Conservation (phyloP, 2,888 invertebrate species). For the Drosophila differens region DNA sequence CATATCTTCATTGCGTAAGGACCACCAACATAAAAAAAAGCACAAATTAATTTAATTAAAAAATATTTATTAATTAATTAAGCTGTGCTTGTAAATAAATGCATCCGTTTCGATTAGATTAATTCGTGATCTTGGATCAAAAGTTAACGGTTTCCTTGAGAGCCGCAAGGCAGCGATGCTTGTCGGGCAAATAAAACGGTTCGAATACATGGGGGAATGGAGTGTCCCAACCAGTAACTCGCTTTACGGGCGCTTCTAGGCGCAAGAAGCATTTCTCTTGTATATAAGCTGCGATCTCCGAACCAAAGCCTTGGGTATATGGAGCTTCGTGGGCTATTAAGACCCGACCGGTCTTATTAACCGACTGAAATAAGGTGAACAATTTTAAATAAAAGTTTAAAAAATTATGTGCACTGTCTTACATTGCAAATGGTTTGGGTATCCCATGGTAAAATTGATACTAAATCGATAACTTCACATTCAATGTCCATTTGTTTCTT, state of each 20-base stretch:
- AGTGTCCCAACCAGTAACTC: conserved; percentile 97
- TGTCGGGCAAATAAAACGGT: conserved; percentile 97
- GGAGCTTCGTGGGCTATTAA: conserved; percentile 98
- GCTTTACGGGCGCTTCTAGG: conserved; percentile 95
- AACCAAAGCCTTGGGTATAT: conserved; percentile 96
- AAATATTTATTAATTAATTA: conserved; percentile 30
- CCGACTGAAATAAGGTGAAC: conserved; percentile 90
- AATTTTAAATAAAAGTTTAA: background rate
- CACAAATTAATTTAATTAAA: background rate
- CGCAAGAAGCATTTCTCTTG: conserved; percentile 98
- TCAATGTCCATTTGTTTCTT: conserved; percentile 89
- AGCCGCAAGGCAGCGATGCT: conserved; percentile 95
- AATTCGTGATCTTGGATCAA: conserved; percentile 82
- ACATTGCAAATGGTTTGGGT: conserved; percentile 94
- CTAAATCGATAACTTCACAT: conserved; percentile 98
- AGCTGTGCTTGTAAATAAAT: conserved; percentile 67
- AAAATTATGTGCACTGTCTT: conserved; percentile 69
- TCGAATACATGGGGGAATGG: conserved; percentile 99
- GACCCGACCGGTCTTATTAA: conserved; percentile 96
- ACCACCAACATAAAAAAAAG: background rate
- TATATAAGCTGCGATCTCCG: conserved; percentile 96
- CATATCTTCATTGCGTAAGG: background rate
- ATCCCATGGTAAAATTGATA: conserved; percentile 98
- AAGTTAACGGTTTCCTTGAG: conserved; percentile 91
- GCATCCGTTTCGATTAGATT: conserved; percentile 71